Base-by-base conservation (phyloP, 2,113 vertebrate species). In the Melanerpes formicivorus region DNA sequence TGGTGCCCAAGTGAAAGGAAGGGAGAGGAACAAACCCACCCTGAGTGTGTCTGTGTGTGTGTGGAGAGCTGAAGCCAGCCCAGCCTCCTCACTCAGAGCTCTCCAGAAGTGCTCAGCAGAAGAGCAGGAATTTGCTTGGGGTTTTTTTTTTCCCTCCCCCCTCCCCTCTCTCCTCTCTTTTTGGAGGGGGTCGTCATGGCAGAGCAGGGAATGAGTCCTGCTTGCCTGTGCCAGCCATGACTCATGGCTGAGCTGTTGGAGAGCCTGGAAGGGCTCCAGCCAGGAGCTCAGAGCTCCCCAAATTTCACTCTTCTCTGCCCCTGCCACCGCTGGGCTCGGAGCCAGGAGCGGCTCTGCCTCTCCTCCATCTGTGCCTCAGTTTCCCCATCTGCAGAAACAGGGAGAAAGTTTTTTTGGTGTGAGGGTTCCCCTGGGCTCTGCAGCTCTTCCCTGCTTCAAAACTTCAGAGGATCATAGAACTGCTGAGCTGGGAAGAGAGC, bases 221-320 rank as follows among this genome's bases (percentile, higher is more conserved):
- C 81, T 25, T 19, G n/a, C 58, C 88, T 9, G 79, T 90, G 95
- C 93, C 95, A 91, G 91, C 90, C 30, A 19, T 94, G 95, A 94
- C 90, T 93, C 95, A 91, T 1, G 63, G 75, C 90, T 87, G 82
- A 37, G 88, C 85, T 91, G 25, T 8, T 87, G 1, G 18, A 27
- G 74, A 81, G 54, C 58, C 85, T 89, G 95, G 85, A 78, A 63
- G 19, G n/a, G 82, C 79, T 95, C 88, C 88, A 78, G 18, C 25
- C 10, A 0, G 22, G 67, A 84, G 66, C 54, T 85, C 58, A 11
- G 22, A 2, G 4, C 79, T 81, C 82, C 40, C 40, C 1, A 8
- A 64, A 3, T 22, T 78, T 64, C n/a, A 75, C 62, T 37, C 37
- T 88, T 23, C 30, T 56, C n/a, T 34, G 67, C 67, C 54, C 83